Base-by-base conservation (phyloP, 2,888 invertebrate genomes). In the Chalcosyrphus nemorum region DNA sequence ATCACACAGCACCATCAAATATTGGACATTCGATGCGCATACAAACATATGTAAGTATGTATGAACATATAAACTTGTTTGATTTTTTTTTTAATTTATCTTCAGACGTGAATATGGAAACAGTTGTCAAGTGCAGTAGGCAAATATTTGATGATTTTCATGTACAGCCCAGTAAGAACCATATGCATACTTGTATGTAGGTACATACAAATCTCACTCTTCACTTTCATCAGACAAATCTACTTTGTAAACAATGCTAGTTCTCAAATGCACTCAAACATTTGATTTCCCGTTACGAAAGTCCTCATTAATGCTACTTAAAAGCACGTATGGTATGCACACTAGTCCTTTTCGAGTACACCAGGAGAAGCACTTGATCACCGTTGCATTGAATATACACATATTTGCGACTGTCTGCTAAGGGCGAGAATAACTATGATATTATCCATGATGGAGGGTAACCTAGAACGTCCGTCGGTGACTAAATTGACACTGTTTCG, bases 221-320 rank as follows among this genome's bases (percentile, higher is more conserved):
- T 19, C 15, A 76, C 17, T 15, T 32, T 59, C 59, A 61, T 76
- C 76, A 68, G 43, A 76, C 59, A 70, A 54, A 77, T 77, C 70
- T 77, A 59, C 52, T 77, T 70, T 68, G 61, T 70, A 77, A 77
- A 77, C 70, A 70, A 70, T 70, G 61, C 35, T 66, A 57, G 57
- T 57, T 75, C 47, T 66, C 57, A 32, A 75, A 66, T 29, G 19
- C 66, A 50, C 66, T 59, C 38, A 50, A 66, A 27, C 75, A 66
- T 68, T 76, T 68, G 70, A 61, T 68, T 76, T 61, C 32, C n/a
- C 61, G 32, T 27, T 70, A 61, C 70, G 43, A 27, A 61, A 45
- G 61, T 54, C 61, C 70, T 76, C 76, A 76, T 76, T 76, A 76
- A 77, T 77, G 61, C 70, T 77, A 61, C 76, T 70, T 70, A 54